A percentile compares a stretch with the other conserved stretches of the same genome.
These are phyloP conservation scores for Camelus dromedarius DNA, from an alignment of 2,113 vertebrate species.

Conservation along the genomic window DNA sequence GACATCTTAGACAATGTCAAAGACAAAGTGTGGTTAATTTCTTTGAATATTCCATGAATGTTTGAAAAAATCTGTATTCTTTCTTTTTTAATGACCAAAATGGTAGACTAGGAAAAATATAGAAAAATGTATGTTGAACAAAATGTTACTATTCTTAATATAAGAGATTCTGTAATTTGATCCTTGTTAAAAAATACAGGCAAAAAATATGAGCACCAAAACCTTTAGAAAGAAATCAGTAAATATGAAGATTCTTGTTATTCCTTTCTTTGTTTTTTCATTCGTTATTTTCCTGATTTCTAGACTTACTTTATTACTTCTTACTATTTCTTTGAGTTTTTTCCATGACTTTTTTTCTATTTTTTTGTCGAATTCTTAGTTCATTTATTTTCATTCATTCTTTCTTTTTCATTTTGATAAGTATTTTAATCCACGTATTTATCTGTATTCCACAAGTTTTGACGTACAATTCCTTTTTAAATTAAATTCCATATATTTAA, in stretches of 20 bases:
- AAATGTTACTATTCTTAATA: neutral
- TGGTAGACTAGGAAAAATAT: neutral
- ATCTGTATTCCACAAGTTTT: neutral
- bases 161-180: neutral
- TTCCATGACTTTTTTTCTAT: neutral
- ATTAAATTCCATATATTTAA: constrained; percentile 1
- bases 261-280: neutral
- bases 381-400: neutral
- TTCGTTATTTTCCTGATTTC: neutral
- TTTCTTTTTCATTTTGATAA: neutral
- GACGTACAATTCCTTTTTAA: neutral
- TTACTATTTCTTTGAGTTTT: neutral
- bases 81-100: neutral
- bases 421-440: neutral
- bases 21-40: neutral
- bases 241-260: neutral
- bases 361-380: neutral
- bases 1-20: neutral
- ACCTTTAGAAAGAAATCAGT: neutral
- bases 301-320: neutral
- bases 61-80: neutral
- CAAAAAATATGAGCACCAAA: neutral
- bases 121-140: neutral
- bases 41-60: neutral
- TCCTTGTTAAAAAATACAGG: neutral